Evolutionary conservation across 2,797 vertebrate genomes (phyloP), one percentile per base, ranked within the genome.

Genomic region (Australoheros facetus): DNA sequence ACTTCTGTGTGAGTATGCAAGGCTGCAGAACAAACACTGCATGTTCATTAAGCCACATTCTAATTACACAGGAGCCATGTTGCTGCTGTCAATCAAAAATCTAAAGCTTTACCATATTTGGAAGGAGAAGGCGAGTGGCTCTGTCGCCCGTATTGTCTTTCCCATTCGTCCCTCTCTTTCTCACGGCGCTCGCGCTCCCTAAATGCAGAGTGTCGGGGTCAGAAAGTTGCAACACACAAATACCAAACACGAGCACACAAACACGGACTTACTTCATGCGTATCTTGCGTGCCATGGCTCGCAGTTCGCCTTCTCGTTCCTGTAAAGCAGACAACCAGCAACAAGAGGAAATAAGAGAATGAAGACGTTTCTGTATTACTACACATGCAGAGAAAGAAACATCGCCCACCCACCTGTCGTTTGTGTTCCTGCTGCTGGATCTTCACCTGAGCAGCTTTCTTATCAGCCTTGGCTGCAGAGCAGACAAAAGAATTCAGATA

Each of bases 221-320:
- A 91, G 81, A 89, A 70, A 30, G 19, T 45, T 75, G 81, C 84
- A 71, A 87, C 75, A 89, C 78, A 73, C 51, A 84, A 77, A 85
- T 71, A 81, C 83, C 56, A 75, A 79, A 82, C 37, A n/a, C 73
- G 71, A n/a, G 17, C 30, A 62, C 53, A 79, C 62, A 75, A 39
- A 80, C 37, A 9, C 1, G 54, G 6, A 56, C 95, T 97, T 96
- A 99, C 98, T 99, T 99, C 96, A 98, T 97, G 28, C 98, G 96
- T 81, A 99, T 99, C 90, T 98, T 98, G 80, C 97, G 96, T 84
- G 98, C 98, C 98, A 99, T 98, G 89, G 98, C 97, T 45, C 98
- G 94, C 1, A 99, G 96, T 77, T 98, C 98, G 16, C 98, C 97
- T 75, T 98, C 97, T 23, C 98, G 95, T 81, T 99, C 97, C 97